Conservation (phyloP, 1,140 invertebrate genomes). For the Diuraphis noxia region DNA sequence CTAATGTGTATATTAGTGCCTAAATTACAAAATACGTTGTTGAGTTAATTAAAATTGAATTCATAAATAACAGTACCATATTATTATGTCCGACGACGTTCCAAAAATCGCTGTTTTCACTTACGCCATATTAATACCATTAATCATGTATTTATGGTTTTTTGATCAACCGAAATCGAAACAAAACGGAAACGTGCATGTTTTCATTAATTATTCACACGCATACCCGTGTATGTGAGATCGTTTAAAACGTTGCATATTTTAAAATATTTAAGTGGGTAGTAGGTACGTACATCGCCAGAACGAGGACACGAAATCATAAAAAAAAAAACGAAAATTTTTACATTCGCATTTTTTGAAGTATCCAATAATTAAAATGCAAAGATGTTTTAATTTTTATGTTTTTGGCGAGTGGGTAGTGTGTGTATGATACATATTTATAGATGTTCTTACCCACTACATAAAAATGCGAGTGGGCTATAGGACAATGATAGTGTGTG, state of each 20-base stretch:
- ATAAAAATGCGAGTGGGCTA: background rate
- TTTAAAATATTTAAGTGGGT: background rate
- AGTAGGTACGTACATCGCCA: background rate
- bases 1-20: background rate
- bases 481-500: background rate
- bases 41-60: conserved; percentile 2
- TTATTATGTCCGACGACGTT: background rate
- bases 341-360: background rate
- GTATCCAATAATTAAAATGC: background rate
- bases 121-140: background rate
- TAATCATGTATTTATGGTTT: background rate
- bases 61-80: background rate
- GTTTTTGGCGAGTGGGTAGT: background rate
- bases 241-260: background rate
- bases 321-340: background rate
- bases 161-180: background rate
- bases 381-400: background rate
- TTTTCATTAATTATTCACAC: background rate
- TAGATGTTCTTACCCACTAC: background rate
- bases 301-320: background rate
- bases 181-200: background rate
- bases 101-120: background rate
- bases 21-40: background rate
- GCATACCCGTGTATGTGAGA: background rate
- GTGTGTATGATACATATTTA: background rate